A percentile compares a stretch with the other conserved stretches of the same genome.
Evolutionary conservation across 2,113 vertebrate genomes (phyloP).

Genomic region (Poecilia latipinna): DNA sequence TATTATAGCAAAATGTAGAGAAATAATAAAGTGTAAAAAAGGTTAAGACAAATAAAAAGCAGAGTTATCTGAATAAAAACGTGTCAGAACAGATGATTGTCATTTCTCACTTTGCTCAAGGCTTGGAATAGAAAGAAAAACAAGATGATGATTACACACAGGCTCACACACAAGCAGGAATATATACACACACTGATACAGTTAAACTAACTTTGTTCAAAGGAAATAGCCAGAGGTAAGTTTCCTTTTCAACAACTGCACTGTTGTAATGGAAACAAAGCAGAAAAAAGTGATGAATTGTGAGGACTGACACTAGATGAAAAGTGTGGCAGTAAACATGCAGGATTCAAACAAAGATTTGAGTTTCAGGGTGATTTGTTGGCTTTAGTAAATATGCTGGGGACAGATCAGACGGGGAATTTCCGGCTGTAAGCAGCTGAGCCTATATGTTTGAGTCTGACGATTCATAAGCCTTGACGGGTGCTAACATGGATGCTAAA

Average conservation of each 20-base stretch:
- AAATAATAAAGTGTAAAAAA: constrained; percentile 21
- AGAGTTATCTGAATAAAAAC: constrained; percentile 74
- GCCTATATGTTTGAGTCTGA: background rate
- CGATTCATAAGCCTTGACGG: background rate
- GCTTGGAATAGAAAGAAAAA: constrained; percentile 54
- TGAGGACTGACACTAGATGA: background rate
- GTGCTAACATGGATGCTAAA: background rate
- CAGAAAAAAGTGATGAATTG: background rate
- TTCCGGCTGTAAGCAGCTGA: background rate
- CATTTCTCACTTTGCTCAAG: constrained; percentile 68
- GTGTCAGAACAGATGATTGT: constrained; percentile 78
- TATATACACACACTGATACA: constrained; percentile 12
- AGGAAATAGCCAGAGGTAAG: no score
- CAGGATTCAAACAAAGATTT: background rate
- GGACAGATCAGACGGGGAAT: background rate
- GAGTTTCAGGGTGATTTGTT: background rate
- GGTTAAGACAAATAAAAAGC: constrained; percentile 1
- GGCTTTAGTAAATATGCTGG: background rate
- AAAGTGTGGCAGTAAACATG: background rate
- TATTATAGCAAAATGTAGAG: constrained; percentile 60
- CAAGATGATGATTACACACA: constrained; percentile 63
- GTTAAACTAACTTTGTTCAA: background rate
- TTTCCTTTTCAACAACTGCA: background rate
- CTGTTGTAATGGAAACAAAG: background rate
- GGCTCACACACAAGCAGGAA: constrained; percentile 4